A percentile compares a stretch with the other conserved stretches of the same genome.
Conservation (phyloP, 1,140 invertebrate species). For the Cotesia vestalis region DNA sequence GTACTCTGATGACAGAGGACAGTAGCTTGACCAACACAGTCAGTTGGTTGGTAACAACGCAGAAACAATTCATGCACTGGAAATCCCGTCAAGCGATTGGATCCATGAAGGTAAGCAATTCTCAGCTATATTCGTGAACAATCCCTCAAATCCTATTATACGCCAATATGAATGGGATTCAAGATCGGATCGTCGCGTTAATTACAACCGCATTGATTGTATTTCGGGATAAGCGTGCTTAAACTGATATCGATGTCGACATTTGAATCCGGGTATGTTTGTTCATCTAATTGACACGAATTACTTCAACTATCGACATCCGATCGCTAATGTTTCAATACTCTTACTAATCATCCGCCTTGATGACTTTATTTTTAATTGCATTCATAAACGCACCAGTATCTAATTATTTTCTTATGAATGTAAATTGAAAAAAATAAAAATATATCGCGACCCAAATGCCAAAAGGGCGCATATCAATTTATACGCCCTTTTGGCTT, state of each 20-base stretch:
- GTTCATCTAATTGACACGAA: conserved; percentile 11
- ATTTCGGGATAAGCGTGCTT: conserved; percentile 28
- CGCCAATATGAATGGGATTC: conserved; percentile 30
- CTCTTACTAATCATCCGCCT: conserved; percentile 34
- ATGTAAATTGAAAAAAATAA: too few species aligned
- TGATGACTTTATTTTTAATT: conserved; percentile 21
- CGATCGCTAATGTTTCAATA: conserved; percentile 14
- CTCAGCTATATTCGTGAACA: conserved; percentile 26
- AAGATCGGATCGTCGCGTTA: conserved; percentile 33
- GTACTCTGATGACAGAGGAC: conserved; percentile 18
- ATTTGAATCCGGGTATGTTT: conserved; percentile 28
- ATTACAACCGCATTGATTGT: conserved; percentile 36
- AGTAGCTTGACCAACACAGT: conserved; percentile 16
- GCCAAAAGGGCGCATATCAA: too few species aligned
- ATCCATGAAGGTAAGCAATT: conserved; percentile 26
- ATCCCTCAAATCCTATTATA: conserved; percentile 35
- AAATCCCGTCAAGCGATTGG: conserved; percentile 25
- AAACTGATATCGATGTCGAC: conserved; percentile 30
- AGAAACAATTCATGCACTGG: conserved; percentile 35
- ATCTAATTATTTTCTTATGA: conserved; percentile 7
- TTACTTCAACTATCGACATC: conserved; percentile 28
- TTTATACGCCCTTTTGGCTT: too few species aligned
- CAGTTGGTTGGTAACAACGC: conserved; percentile 34
- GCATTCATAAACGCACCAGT: conserved; percentile 4
- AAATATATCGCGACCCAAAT: too few species aligned